Evolutionary conservation across 2,888 invertebrate genomes (phyloP).

Genomic region (Eumacrocentrus americanus): DNA sequence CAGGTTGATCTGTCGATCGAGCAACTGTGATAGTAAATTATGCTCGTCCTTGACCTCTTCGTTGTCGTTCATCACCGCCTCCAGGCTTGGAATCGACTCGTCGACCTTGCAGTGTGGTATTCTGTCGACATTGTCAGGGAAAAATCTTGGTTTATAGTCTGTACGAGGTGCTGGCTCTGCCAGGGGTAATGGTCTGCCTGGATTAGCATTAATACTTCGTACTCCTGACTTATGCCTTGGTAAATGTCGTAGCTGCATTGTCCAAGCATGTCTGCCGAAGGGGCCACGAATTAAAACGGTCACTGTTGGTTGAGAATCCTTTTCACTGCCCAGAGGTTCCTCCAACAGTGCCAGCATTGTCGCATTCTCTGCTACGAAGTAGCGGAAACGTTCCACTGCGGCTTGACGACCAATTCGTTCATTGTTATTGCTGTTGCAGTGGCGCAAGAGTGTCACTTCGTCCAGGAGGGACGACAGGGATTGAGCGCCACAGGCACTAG

Average conservation of each 20-base stretch:
- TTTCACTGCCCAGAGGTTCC: constrained; percentile 89
- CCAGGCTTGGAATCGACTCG: constrained; percentile 87
- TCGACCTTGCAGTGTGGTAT: constrained; percentile 81
- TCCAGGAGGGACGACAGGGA: constrained; percentile 86
- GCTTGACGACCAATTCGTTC: constrained; percentile 64
- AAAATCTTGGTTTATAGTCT: constrained; percentile 75
- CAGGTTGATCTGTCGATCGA: constrained; percentile 72
- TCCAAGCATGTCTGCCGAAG: constrained; percentile 96
- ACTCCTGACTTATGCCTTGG: constrained; percentile 81
- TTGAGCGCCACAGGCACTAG: constrained; percentile 83
- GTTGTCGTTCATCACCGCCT: constrained; percentile 73
- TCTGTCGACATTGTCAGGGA: constrained; percentile 80
- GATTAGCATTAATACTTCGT: constrained; percentile 69
- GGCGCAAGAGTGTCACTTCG: constrained; percentile 81
- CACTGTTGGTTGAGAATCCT: constrained; percentile 93
- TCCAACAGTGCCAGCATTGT: constrained; percentile 89
- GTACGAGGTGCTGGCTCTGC: constrained; percentile 73
- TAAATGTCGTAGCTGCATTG: constrained; percentile 84
- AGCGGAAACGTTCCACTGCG: constrained; percentile 76
- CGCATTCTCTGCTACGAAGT: constrained; percentile 90
- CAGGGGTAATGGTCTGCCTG: constrained; percentile 78
- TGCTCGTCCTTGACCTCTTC: constrained; percentile 64
- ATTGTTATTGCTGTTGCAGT: constrained; percentile 72
- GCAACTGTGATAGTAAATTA: constrained; percentile 73
- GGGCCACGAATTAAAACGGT: constrained; percentile 88